These are phyloP conservation scores for Sminthurinus aureus DNA, from an alignment of 2,888 invertebrate species.

Conservation along the genomic window DNA sequence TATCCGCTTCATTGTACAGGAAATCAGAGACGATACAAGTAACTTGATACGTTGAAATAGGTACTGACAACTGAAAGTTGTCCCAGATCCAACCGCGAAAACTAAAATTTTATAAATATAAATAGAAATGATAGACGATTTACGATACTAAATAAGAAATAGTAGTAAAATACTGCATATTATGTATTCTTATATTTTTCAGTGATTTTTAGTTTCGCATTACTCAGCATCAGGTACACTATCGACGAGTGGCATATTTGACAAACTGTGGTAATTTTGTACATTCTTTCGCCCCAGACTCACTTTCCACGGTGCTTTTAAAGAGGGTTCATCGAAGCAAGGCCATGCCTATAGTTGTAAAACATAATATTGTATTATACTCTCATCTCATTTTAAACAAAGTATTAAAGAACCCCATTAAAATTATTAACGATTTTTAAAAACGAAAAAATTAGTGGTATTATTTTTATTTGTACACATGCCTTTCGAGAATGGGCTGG, in stretches of 20 bases:
- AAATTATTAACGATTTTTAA: neutral
- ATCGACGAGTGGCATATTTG: conserved; percentile 39
- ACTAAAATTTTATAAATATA: too few relatives aligned
- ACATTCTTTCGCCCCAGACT: neutral
- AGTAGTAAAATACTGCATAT: too few relatives aligned
- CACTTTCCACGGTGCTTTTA: conserved; percentile 25
- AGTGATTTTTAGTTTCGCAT: neutral
- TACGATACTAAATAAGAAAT: too few relatives aligned
- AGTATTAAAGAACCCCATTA: too few relatives aligned
- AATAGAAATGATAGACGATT: neutral
- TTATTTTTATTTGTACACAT: neutral
- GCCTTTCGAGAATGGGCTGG: conserved; percentile 30
- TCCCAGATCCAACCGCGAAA: conserved; percentile 44
- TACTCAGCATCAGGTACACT: conserved; percentile 7
- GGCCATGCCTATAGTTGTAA: too few relatives aligned
- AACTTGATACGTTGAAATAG: conserved; percentile 47
- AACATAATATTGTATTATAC: too few relatives aligned
- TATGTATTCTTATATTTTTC: neutral
- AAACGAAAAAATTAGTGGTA: neutral
- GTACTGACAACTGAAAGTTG: conserved; percentile 35
- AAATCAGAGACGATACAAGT: conserved; percentile 53
- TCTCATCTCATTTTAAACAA: too few relatives aligned
- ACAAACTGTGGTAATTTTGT: conserved; percentile 39
- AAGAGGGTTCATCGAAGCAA: conserved; percentile 37
- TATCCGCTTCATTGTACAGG: neutral